These are phyloP conservation scores for Idris sp. DNA, from an alignment of 1,140 invertebrate species.

Conservation along the genomic window DNA sequence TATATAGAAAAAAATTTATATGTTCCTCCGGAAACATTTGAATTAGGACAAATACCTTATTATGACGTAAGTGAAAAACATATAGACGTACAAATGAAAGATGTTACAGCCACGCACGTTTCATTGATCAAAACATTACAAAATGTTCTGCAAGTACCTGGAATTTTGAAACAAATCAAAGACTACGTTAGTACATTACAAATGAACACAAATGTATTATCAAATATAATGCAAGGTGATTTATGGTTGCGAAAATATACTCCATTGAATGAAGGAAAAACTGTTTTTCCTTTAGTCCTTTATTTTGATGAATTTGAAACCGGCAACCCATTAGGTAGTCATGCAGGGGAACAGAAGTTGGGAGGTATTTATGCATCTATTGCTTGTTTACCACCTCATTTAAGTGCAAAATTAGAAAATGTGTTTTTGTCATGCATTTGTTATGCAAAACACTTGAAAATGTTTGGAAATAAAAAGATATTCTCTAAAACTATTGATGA, in stretches of 20 bases:
- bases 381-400: slow-evolving; percentile 24
- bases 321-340: slow-evolving; percentile 44
- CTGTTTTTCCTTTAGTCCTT: slow-evolving; percentile 27
- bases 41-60: slow-evolving; percentile 11
- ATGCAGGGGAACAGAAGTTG: slow-evolving; percentile 44
- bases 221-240: slow-evolving; percentile 39
- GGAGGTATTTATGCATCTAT: slow-evolving; percentile 29
- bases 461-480: slow-evolving; percentile 16
- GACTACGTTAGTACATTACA: slow-evolving; percentile 16
- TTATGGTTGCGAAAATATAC: slow-evolving; percentile 38
- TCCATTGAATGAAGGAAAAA: slow-evolving; percentile 28
- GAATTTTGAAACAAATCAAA: slow-evolving; percentile 20
- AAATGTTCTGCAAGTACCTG: slow-evolving; percentile 23
- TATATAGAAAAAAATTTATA: slow-evolving; percentile 42
- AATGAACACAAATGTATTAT: slow-evolving; percentile 9
- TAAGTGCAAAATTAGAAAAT: slow-evolving; percentile 19
- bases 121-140: slow-evolving; percentile 28
- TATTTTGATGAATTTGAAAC: slow-evolving; percentile 49
- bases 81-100: slow-evolving; percentile 24
- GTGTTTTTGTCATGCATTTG: slow-evolving; percentile 21
- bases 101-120: slow-evolving; percentile 23
- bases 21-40: slow-evolving; percentile 21
- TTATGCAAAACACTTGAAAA: slow-evolving; percentile 13
- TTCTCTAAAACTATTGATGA: slow-evolving; percentile 13
- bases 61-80: slow-evolving; percentile 2